Evolutionary conservation across 2,888 invertebrate genomes (phyloP).

Genomic region (Diplolepis rosae): DNA sequence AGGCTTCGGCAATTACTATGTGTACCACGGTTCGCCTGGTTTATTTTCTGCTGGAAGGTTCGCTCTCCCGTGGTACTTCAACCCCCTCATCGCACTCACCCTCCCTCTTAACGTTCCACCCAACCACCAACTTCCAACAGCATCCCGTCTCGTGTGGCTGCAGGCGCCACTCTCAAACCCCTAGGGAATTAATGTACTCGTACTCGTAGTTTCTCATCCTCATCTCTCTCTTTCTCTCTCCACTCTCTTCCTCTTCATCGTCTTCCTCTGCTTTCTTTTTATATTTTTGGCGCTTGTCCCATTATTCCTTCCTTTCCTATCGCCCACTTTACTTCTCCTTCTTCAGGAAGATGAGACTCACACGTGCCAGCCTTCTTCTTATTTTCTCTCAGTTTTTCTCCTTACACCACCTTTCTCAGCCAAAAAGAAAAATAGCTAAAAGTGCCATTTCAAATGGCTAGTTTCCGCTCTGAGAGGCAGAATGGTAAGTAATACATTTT

Average conservation of each 20-base stretch:
- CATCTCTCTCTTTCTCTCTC: neutral
- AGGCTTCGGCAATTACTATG: constrained; percentile 35
- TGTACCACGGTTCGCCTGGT: constrained; percentile 14
- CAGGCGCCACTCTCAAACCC: neutral
- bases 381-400: neutral
- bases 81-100: neutral
- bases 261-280: neutral
- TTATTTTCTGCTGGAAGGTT: constrained; percentile 24
- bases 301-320: neutral
- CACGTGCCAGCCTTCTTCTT: neutral
- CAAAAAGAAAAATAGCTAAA: too few relatives aligned
- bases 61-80: constrained; percentile 7
- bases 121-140: neutral
- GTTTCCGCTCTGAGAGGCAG: too few relatives aligned
- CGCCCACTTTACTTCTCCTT: neutral
- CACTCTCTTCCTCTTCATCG: neutral
- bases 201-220: neutral
- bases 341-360: neutral
- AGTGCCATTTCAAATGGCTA: too few relatives aligned
- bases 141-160: constrained; percentile 30
- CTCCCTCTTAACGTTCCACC: constrained; percentile 3
- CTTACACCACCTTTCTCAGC: neutral
- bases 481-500: too few relatives aligned
- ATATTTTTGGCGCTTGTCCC: neutral
- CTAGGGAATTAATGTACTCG: constrained; percentile 3